These are phyloP conservation scores for Calephelis virginiensis DNA, from an alignment of 1,140 invertebrate species.

Conservation along the genomic window DNA sequence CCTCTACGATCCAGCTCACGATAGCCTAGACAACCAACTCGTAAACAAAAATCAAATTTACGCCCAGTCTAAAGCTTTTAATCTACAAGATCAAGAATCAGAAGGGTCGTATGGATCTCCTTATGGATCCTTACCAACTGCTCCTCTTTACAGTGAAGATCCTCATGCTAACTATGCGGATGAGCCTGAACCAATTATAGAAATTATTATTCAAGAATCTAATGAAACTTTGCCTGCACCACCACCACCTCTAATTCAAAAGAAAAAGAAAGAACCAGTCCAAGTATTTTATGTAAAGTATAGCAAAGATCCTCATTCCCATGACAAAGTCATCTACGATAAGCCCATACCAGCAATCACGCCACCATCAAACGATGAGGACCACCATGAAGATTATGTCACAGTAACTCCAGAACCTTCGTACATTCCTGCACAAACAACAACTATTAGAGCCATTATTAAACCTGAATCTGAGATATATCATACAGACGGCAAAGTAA, in stretches of 20 bases:
- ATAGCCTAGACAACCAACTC: conserved; percentile 64
- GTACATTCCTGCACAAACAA: conserved; percentile 80
- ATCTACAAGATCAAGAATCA: conserved; percentile 77
- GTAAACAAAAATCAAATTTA: conserved; percentile 75
- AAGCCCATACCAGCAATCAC: conserved; percentile 86
- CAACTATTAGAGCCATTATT: conserved; percentile 89
- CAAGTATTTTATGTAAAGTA: conserved; percentile 95
- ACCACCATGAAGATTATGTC: conserved; percentile 77
- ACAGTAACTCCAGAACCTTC: conserved; percentile 67
- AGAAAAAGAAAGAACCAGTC: conserved; percentile 88
- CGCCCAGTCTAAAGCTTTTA: conserved; percentile 75
- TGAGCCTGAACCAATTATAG: conserved; percentile 92
- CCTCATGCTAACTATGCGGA: conserved; percentile 82
- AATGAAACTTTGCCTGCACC: conserved; percentile 87
- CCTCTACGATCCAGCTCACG: conserved; percentile 81
- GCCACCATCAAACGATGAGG: conserved; percentile 81
- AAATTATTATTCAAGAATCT: conserved; percentile 94
- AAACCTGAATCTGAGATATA: conserved; percentile 90
- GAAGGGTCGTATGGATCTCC: conserved; percentile 68
- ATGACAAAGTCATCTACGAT: conserved; percentile 87
- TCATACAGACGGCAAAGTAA: conserved; percentile 86
- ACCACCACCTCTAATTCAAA: conserved; percentile 78
- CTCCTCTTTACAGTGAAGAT: conserved; percentile 73
- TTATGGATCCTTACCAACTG: conserved; percentile 70
- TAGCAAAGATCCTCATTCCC: conserved; percentile 86